Conservation (phyloP, 2,113 vertebrate genomes). For the Campylomormyrus numenius region DNA sequence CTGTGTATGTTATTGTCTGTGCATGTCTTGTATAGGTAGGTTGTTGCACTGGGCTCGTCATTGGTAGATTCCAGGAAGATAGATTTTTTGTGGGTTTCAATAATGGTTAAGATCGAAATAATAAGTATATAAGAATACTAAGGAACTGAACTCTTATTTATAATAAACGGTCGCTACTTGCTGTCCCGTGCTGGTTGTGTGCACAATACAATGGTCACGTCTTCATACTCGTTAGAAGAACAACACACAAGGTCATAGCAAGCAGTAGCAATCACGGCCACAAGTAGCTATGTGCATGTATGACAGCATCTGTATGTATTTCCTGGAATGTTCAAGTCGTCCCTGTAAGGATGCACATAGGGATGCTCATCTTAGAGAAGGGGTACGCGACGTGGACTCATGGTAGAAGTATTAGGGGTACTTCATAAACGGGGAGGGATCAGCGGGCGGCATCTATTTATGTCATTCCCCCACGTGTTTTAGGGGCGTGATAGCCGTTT, state of each 20-base stretch:
- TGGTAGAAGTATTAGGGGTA: slow-evolving; percentile 3
- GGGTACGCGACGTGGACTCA: neutral
- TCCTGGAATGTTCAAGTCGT: neutral
- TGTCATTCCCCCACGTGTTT: slow-evolving; percentile 61
- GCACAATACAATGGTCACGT: neutral
- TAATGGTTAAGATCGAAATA: neutral
- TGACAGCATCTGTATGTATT: slow-evolving; percentile 13
- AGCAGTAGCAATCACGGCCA: slow-evolving; percentile 37
- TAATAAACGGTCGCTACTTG: slow-evolving; percentile 5
- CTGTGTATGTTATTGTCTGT: slow-evolving; percentile 52
- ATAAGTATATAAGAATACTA: neutral
- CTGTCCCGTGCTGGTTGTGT: neutral
- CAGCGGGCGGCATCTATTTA: slow-evolving; percentile 48
- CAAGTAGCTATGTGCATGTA: slow-evolving; percentile 21
- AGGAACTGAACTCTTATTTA: neutral
- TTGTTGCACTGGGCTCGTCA: slow-evolving; percentile 33
- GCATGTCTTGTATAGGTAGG: neutral
- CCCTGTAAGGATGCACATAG: slow-evolving; percentile 13
- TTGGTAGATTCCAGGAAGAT: slow-evolving; percentile 27
- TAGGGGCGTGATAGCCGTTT: slow-evolving; percentile 52
- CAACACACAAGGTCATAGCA: slow-evolving; percentile 65
- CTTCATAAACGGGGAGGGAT: slow-evolving; percentile 21
- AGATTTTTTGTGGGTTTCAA: neutral
- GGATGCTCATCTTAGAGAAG: neutral
- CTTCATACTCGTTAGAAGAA: slow-evolving; percentile 41